Conservation (phyloP, 2,888 invertebrate species). For the Clanis bilineata region DNA sequence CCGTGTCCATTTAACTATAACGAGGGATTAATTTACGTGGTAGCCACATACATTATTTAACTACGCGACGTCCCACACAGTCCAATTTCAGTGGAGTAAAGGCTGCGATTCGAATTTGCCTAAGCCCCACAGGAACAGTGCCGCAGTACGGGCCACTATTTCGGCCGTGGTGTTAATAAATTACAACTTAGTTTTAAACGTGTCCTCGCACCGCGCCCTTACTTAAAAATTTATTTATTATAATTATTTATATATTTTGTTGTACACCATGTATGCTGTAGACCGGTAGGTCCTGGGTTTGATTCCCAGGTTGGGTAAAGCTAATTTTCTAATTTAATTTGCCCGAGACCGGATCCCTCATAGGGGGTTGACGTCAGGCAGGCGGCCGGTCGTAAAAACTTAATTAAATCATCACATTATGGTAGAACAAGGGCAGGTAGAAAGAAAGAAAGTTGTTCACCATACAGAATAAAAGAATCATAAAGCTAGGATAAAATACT, state of each 20-base stretch:
- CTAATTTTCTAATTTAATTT: no score
- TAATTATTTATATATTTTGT: not conserved
- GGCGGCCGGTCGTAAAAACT: no score
- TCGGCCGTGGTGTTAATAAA: not conserved
- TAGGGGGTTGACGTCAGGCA: no score
- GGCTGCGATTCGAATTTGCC: conserved; percentile 53
- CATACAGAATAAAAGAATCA: no score
- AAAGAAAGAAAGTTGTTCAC: no score
- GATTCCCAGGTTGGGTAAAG: no score
- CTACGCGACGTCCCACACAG: conserved; percentile 32
- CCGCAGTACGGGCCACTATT: not conserved
- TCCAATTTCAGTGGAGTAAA: conserved; percentile 47
- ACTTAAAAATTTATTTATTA: not conserved
- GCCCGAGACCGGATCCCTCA: no score
- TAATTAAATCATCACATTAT: no score
- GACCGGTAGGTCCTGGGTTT: no score
- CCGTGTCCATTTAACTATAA: conserved; percentile 3
- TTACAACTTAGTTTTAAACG: not conserved
- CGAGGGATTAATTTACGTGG: conserved; percentile 17
- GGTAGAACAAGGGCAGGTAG: no score
- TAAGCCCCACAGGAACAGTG: conserved; percentile 39
- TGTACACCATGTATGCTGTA: no score
- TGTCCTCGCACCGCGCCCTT: not conserved
- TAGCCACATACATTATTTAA: conserved; percentile 19
- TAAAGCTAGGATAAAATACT: no score